Percentiles rank a stretch among this genome's conserved stretches.
phyloP scores from a whole-genome alignment of 2,797 vertebrate genomes.

The Pantherophis vulpinus region DNA sequence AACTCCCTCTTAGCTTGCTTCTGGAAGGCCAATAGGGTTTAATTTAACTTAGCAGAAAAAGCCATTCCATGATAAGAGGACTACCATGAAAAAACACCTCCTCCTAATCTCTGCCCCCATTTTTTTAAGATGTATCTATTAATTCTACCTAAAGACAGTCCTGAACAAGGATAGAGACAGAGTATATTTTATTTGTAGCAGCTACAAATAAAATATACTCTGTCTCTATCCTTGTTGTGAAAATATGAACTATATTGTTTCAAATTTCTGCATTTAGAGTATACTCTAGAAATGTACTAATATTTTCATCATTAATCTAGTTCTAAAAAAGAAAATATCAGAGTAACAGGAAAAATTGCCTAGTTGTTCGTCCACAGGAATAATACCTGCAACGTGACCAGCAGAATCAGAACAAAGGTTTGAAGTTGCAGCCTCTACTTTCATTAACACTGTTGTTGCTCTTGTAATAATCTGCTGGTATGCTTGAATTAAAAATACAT shows the following conservation, averaged over 20 bases:
- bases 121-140: background rate
- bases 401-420: background rate
- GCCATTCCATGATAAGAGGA: background rate
- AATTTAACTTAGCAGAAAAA: background rate
- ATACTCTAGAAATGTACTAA: background rate
- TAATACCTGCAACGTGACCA: background rate
- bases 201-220: background rate
- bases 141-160: background rate
- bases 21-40: background rate
- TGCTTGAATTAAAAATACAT: background rate
- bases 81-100: background rate
- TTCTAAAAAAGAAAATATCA: background rate
- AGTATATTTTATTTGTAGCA: too few species aligned
- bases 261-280: background rate
- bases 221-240: background rate
- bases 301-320: background rate
- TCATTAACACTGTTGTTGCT: background rate
- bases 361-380: background rate
- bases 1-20: background rate
- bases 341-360: background rate
- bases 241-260: background rate
- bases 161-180: too few species aligned
- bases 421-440: background rate
- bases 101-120: background rate
- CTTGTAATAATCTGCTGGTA: background rate